phyloP scores from a whole-genome alignment of 2,888 invertebrate species.

The Xanthorhoe designata region DNA sequence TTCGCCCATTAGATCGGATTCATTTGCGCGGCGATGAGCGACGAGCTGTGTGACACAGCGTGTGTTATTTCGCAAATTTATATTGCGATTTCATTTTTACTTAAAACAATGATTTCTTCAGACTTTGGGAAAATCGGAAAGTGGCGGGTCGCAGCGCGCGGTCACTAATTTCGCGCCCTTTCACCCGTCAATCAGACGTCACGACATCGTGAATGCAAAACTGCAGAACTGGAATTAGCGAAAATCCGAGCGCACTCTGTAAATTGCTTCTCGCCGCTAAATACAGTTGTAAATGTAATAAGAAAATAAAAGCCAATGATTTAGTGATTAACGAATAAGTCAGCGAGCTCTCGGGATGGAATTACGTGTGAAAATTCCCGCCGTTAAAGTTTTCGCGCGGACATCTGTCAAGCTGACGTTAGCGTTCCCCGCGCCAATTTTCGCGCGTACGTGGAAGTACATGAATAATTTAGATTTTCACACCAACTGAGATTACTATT shows the following conservation, averaged over 20 bases:
- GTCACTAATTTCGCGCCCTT: slow-evolving; percentile 81
- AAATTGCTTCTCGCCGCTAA: slow-evolving; percentile 55
- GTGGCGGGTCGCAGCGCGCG: slow-evolving; percentile 48
- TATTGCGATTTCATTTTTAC: slow-evolving; percentile 30
- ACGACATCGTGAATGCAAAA: slow-evolving; percentile 57
- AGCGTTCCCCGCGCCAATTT: slow-evolving; percentile 57
- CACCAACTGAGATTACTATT: background rate
- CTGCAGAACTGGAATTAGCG: slow-evolving; percentile 66
- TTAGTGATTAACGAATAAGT: slow-evolving; percentile 45
- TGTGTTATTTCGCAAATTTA: slow-evolving; percentile 55
- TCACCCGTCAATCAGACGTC: slow-evolving; percentile 82
- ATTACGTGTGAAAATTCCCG: slow-evolving; percentile 58
- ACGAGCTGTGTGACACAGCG: slow-evolving; percentile 58
- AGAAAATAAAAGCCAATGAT: slow-evolving; percentile 67
- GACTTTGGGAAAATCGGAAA: slow-evolving; percentile 46
- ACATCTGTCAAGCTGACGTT: slow-evolving; percentile 68
- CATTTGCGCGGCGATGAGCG: slow-evolving; percentile 58
- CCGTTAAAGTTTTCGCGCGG: slow-evolving; percentile 69
- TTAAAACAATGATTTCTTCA: slow-evolving; percentile 36
- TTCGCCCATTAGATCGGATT: slow-evolving; percentile 71
- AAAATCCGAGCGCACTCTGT: slow-evolving; percentile 55
- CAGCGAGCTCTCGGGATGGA: slow-evolving; percentile 53
- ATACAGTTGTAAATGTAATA: slow-evolving; percentile 46
- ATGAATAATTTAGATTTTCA: slow-evolving; percentile 2
- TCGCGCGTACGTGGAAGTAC: slow-evolving; percentile 43